Conservation (phyloP, 2,113 vertebrate genomes). For the Prunella fulvescens region DNA sequence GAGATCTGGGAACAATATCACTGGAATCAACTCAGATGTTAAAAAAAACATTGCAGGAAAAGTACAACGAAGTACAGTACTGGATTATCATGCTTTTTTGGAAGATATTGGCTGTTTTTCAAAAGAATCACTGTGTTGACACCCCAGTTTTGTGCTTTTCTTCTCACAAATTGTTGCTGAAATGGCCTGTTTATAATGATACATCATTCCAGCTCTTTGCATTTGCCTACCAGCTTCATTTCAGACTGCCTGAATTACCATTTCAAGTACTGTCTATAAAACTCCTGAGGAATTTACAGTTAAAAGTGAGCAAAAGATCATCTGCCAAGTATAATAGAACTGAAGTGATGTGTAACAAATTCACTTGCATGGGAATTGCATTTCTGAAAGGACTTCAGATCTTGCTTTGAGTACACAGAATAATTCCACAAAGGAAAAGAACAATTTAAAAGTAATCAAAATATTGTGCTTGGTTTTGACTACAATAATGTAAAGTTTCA, state of each 20-base stretch:
- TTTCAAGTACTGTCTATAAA: slow-evolving; percentile 16
- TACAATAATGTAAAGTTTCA: background rate
- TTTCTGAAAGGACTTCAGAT: background rate
- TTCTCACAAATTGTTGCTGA: background rate
- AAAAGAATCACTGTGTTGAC: background rate
- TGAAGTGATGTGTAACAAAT: background rate
- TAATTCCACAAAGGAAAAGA: background rate
- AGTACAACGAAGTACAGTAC: background rate
- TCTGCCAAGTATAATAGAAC: background rate
- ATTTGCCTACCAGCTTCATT: background rate
- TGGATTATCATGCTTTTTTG: background rate
- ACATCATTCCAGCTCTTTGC: background rate
- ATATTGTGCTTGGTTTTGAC: background rate
- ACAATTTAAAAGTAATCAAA: background rate
- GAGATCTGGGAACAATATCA: background rate
- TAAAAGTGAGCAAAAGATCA: slow-evolving; percentile 20
- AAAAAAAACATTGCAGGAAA: background rate
- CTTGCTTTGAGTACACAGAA: background rate
- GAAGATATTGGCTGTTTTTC: background rate
- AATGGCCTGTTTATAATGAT: background rate
- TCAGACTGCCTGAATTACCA: background rate
- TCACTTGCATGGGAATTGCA: background rate
- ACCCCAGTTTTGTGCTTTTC: background rate
- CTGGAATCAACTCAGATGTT: background rate
- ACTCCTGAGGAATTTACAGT: background rate